Conservation (phyloP, 2,888 invertebrate genomes). For the Cerastis rubricosa region DNA sequence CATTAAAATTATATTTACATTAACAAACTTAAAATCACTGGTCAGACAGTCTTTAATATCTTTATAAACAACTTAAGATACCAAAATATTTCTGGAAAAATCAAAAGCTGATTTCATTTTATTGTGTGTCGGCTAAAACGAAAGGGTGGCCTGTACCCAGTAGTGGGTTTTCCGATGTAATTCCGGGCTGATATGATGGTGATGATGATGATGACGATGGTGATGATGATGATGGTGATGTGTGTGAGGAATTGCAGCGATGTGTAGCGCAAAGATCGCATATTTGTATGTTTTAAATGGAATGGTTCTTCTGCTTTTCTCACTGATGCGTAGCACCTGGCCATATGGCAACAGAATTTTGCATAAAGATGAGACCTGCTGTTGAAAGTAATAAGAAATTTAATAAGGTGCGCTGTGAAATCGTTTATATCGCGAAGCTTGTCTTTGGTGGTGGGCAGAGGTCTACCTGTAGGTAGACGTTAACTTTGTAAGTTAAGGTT, state of each 20-base stretch:
- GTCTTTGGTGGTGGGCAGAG: slow-evolving; percentile 49
- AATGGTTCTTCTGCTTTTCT: slow-evolving; percentile 28
- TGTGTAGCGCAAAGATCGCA: neutral
- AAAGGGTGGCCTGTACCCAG: too few species aligned
- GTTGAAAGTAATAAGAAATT: slow-evolving; percentile 63
- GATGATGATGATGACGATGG: too few species aligned
- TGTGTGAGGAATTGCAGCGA: neutral
- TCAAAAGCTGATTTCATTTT: neutral
- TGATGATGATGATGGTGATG: too few species aligned
- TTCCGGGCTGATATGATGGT: too few species aligned
- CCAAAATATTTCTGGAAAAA: neutral
- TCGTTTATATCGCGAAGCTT: slow-evolving; percentile 56
- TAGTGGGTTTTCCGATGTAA: too few species aligned
- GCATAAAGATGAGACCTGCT: slow-evolving; percentile 63
- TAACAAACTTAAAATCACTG: neutral
- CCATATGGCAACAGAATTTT: slow-evolving; percentile 60
- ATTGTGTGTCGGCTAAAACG: neutral
- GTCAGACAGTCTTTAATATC: neutral
- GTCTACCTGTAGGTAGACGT: slow-evolving; percentile 10
- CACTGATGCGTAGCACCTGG: slow-evolving; percentile 13
- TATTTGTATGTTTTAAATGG: neutral
- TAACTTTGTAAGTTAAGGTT: slow-evolving; percentile 16
- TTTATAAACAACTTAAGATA: neutral
- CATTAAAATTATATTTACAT: neutral
- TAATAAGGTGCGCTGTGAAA: slow-evolving; percentile 65